Conservation (phyloP, 2,113 vertebrate genomes). For the Ranitomeya variabilis region DNA sequence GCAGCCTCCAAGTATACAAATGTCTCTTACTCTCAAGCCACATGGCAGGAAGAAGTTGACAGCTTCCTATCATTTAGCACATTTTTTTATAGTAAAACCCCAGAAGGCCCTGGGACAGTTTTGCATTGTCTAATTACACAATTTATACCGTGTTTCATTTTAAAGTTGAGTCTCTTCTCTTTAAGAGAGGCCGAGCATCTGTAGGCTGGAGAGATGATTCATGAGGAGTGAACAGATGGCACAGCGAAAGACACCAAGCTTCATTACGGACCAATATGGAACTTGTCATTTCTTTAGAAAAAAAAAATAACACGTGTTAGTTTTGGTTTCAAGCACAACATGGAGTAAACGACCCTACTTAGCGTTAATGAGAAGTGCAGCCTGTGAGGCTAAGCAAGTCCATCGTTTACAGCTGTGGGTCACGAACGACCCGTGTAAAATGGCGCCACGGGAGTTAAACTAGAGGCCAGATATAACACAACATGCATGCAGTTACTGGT, state of each 20-base stretch:
- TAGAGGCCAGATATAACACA: slow-evolving; percentile 27
- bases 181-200: slow-evolving; percentile 54
- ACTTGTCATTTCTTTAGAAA: slow-evolving; percentile 52
- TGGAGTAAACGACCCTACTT: slow-evolving; percentile 56
- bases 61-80: slow-evolving; percentile 10
- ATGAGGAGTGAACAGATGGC: slow-evolving; percentile 57
- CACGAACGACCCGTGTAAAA: slow-evolving; percentile 9
- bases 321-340: slow-evolving; percentile 56
- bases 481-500: slow-evolving; percentile 36
- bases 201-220: slow-evolving; percentile 54
- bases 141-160: slow-evolving; percentile 57
- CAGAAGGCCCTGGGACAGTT: slow-evolving; percentile 49
- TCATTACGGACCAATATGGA: slow-evolving; percentile 58
- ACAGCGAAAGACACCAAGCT: slow-evolving; percentile 54
- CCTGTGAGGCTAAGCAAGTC: slow-evolving; percentile 33
- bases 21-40: slow-evolving; percentile 12
- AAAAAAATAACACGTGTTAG: slow-evolving; percentile 55
- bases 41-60: slow-evolving; percentile 29
- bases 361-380: slow-evolving; percentile 54
- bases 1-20: slow-evolving; percentile 45
- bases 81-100: neutral
- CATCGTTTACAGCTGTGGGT: slow-evolving; percentile 45
- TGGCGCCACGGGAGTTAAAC: neutral
- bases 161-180: slow-evolving; percentile 43
- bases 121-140: slow-evolving; percentile 48